These are phyloP conservation scores for Hippocampus abdominalis DNA, from an alignment of 2,113 vertebrate species.

Conservation along the genomic window DNA sequence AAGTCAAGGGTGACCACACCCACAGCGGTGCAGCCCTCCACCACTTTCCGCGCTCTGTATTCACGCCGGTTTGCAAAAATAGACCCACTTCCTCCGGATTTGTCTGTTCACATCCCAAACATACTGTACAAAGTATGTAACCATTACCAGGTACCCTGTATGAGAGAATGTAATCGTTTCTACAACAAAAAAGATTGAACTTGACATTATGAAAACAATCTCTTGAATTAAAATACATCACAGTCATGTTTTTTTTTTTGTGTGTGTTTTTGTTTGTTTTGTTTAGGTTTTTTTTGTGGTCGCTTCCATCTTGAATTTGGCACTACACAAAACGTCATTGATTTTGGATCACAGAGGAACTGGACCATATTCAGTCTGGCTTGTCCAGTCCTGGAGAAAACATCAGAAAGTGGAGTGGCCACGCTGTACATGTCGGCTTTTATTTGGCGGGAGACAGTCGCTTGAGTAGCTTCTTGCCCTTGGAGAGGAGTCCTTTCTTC, in stretches of 20 bases:
- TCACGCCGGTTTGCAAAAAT: no score
- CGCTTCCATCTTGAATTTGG: constrained; percentile 49
- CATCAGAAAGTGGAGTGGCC: background rate
- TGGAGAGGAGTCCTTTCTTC: constrained; percentile 97
- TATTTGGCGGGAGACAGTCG: constrained; percentile 82
- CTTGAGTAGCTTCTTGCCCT: constrained; percentile 95
- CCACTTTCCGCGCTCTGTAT: no score
- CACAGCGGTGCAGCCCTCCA: no score
- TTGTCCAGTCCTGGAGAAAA: constrained; percentile 34
- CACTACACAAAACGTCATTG: constrained; percentile 56
- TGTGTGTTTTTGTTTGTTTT: background rate
- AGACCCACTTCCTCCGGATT: constrained; percentile 9
- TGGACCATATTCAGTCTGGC: constrained; percentile 41
- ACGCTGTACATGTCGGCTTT: background rate
- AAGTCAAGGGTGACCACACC: no score
- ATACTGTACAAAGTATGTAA: background rate
- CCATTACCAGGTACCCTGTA: constrained; percentile 46
- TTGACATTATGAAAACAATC: constrained; percentile 74
- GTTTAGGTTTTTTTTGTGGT: constrained; percentile 4
- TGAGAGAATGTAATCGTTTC: constrained; percentile 35
- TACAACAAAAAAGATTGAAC: constrained; percentile 22
- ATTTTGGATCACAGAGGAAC: constrained; percentile 41
- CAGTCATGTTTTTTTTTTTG: constrained; percentile 49
- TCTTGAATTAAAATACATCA: constrained; percentile 59
- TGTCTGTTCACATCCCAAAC: constrained; percentile 7